Base-by-base conservation (phyloP, 2,888 invertebrate species). In the Orgyia antiqua region DNA sequence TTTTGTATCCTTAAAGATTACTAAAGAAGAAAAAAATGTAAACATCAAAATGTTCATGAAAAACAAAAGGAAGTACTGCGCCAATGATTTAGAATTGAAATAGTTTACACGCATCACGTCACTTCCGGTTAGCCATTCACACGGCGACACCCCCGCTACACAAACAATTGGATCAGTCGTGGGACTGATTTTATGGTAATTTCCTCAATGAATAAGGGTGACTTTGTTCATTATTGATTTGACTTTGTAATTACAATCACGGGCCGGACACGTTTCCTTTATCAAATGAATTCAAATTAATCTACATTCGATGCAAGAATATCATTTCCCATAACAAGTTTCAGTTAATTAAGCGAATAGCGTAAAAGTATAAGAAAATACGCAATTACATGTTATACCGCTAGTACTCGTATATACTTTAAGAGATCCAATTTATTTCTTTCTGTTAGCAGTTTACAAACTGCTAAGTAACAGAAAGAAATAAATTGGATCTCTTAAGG, bases 141-240 rank as follows among this genome's bases (percentile, higher is more conserved):
- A 54, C 54, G 38, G 51, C 49, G 44, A 55, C 66, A 59, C 69
- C 66, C 69, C 59, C 68, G 52, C 51, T 37, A 36, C 38, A 6
- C 6, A 37, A 54, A 66, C 64, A 68, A 68, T 68, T 55, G 58
- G 59, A 57, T 38, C 56, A 50, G 61, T 62, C 80, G 71, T 83
- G 83, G 72, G 83, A 80, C 66, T 71, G 71, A 74, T 76, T 82
- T 80, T 71, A 82, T 83, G 78, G 68, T 79, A 80, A 82, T 80
- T 62, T 60, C 57, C 51, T 49, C 62, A 64, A 64, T 56, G 53
- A 56, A 52, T 51, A 41, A 39, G 60, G 59, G 62, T 60, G 51
- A 59, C 61, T 67, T 58, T 51, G 58, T 60, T 63, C 52, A 63
- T 65, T 63, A 68, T 66, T 63, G 61, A 71, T 68, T 74, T 62